These are phyloP conservation scores for Calameuta idolon DNA, from an alignment of 2,888 invertebrate species.

Conservation along the genomic window DNA sequence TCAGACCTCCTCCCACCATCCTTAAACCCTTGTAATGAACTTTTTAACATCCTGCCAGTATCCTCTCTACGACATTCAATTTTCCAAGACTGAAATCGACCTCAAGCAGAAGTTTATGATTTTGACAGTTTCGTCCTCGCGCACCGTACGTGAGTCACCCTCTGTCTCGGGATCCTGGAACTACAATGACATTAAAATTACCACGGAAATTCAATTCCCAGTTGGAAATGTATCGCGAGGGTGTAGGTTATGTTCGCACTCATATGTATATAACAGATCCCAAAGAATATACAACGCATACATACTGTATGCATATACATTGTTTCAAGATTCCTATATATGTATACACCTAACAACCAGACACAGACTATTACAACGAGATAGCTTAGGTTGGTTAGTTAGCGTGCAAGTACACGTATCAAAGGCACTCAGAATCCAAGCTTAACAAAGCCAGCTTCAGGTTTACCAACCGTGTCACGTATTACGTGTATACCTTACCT, in stretches of 20 bases:
- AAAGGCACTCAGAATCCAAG: slow-evolving; percentile 68
- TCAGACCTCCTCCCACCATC: background rate
- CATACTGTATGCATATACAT: slow-evolving; percentile 15
- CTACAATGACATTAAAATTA: slow-evolving; percentile 65
- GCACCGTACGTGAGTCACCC: slow-evolving; percentile 45
- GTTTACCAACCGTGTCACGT: slow-evolving; percentile 66
- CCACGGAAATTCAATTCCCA: slow-evolving; percentile 62
- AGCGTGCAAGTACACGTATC: slow-evolving; percentile 68
- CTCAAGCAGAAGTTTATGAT: slow-evolving; percentile 4
- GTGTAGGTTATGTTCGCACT: slow-evolving; percentile 35
- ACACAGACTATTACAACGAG: slow-evolving; percentile 25
- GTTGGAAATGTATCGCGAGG: slow-evolving; percentile 56
- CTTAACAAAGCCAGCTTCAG: slow-evolving; percentile 66
- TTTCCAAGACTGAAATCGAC: background rate
- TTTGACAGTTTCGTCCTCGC: background rate
- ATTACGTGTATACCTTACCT: slow-evolving; percentile 64
- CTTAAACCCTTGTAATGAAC: background rate
- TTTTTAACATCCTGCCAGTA: background rate
- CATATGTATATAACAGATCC: background rate
- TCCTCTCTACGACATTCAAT: slow-evolving; percentile 8
- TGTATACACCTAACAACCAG: slow-evolving; percentile 8
- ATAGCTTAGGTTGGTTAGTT: slow-evolving; percentile 68
- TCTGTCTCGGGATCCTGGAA: slow-evolving; percentile 40
- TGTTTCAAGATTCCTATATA: background rate
- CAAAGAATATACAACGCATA: background rate